Evolutionary conservation across 2,113 vertebrate genomes (phyloP).

Genomic region (Passer montanus): DNA sequence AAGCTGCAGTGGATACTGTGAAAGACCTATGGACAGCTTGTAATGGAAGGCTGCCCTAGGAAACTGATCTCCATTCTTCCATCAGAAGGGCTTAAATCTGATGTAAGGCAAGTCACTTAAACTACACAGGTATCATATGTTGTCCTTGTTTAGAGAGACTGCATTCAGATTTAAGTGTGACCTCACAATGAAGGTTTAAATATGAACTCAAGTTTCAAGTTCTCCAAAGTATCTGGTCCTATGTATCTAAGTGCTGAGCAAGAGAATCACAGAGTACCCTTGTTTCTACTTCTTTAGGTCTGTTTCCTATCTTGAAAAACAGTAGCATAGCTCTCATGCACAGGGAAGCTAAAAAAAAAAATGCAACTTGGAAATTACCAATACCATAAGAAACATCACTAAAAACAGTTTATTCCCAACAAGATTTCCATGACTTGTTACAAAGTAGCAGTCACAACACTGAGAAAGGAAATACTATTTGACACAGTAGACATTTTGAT

Average conservation of each 20-base stretch:
- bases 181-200: not conserved
- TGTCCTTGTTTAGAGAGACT: not conserved
- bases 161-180: not conserved
- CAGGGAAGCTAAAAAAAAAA: not conserved
- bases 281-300: not conserved
- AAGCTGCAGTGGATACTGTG: not conserved
- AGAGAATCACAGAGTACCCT: not conserved
- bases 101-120: not conserved
- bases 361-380: not conserved
- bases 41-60: not conserved
- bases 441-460: not conserved
- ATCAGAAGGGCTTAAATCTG: not conserved
- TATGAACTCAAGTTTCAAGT: not conserved
- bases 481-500: not conserved
- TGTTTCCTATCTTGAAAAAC: not conserved
- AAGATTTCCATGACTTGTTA: not conserved
- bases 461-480: not conserved
- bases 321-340: not conserved
- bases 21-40: not conserved
- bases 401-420: not conserved
- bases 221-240: not conserved
- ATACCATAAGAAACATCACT: not conserved
- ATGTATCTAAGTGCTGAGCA: fast-evolving
- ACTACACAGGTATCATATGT: not conserved
- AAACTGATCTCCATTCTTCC: not conserved